These are phyloP conservation scores for Anguilla anguilla DNA, from an alignment of 2,797 vertebrate species.

Conservation along the genomic window DNA sequence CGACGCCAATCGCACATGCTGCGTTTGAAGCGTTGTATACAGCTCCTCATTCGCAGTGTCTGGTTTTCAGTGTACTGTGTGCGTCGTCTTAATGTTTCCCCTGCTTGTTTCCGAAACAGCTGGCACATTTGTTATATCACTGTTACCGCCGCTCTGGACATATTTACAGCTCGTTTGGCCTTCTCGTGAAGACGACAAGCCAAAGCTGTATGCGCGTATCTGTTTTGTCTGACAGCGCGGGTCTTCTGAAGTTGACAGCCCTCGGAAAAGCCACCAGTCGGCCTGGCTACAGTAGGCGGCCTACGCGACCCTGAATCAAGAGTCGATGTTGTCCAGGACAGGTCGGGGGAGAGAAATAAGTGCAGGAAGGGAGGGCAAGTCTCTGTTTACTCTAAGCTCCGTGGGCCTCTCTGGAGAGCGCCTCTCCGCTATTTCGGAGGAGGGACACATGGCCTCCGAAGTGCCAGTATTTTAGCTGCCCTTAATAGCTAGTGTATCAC, in stretches of 20 bases:
- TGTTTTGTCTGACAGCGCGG: background rate
- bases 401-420: background rate
- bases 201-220: background rate
- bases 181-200: background rate
- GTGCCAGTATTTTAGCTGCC: background rate
- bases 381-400: conserved; percentile 7
- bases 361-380: conserved; percentile 5
- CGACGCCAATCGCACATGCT: background rate
- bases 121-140: background rate
- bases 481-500: background rate
- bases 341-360: background rate
- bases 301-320: background rate
- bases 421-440: background rate
- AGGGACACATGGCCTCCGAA: background rate
- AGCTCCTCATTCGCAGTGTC: background rate
- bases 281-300: background rate
- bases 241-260: background rate
- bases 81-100: background rate
- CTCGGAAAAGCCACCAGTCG: background rate
- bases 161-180: background rate
- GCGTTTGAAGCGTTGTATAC: background rate
- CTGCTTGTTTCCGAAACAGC: conserved; percentile 4
- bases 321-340: background rate
- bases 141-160: background rate
- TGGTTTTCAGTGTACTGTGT: background rate